Evolutionary conservation across 1,140 invertebrate genomes (phyloP).

Genomic region (Bradynema listronoti): DNA sequence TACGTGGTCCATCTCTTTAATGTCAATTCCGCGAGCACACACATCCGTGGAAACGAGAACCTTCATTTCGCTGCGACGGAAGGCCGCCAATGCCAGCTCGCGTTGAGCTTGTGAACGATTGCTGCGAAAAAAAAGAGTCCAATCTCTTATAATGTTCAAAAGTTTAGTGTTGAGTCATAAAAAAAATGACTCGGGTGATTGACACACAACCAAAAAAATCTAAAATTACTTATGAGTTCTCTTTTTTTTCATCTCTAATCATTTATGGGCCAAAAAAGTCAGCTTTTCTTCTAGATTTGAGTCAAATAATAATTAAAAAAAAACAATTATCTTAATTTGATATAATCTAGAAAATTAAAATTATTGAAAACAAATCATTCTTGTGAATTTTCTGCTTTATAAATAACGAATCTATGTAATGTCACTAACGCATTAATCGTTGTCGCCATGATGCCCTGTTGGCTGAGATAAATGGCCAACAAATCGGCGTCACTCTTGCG

Average conservation of each 20-base stretch:
- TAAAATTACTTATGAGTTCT: no score
- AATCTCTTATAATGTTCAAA: conserved; percentile 2
- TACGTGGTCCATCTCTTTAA: conserved; percentile 88
- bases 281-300: no score
- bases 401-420: not conserved
- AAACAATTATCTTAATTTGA: no score
- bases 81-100: conserved; percentile 84
- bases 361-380: no score
- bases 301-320: no score
- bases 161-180: no score
- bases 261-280: no score
- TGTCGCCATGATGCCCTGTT: not conserved
- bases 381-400: no score
- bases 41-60: conserved; percentile 89
- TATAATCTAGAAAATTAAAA: no score
- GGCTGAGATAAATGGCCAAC: not conserved
- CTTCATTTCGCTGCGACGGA: conserved; percentile 78
- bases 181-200: no score
- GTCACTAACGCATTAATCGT: not conserved
- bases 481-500: conserved; percentile 68
- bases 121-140: conserved; percentile 33
- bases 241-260: no score
- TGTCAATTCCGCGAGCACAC: conserved; percentile 88
- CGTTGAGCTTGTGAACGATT: conserved; percentile 85
- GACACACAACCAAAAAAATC: no score